Conservation (phyloP, 1,140 invertebrate genomes). For the Diprion similis region DNA sequence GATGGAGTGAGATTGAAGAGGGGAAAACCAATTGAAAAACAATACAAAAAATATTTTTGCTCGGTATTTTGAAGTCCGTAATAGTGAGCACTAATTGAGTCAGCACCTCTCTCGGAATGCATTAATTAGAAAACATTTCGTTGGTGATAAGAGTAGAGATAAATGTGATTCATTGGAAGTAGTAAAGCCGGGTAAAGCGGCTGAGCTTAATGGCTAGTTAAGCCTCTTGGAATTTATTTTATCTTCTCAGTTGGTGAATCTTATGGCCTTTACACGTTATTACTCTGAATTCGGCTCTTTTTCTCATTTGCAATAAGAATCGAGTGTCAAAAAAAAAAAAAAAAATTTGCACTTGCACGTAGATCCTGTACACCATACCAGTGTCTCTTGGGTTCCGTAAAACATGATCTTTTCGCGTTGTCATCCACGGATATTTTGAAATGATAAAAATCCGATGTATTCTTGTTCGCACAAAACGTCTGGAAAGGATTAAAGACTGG, state of each 20-base stretch:
- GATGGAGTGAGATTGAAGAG: too few relatives aligned
- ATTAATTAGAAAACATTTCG: constrained; percentile 14
- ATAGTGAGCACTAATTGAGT: neutral
- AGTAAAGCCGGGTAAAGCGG: constrained; percentile 11
- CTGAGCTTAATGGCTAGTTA: constrained; percentile 10
- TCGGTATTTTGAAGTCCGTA: neutral
- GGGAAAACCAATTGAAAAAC: too few relatives aligned
- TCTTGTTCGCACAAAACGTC: too few relatives aligned
- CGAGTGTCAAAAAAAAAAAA: neutral
- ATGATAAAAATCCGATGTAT: too few relatives aligned
- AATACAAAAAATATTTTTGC: too few relatives aligned
- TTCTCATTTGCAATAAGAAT: neutral
- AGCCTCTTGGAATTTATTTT: constrained; percentile 17
- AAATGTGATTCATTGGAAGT: constrained; percentile 16
- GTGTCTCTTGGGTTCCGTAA: too few relatives aligned
- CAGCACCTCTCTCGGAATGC: neutral
- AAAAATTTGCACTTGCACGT: too few relatives aligned
- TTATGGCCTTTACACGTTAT: constrained; percentile 3
- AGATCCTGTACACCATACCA: too few relatives aligned
- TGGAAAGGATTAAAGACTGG: too few relatives aligned
- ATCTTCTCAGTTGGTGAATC: neutral
- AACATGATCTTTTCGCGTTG: too few relatives aligned
- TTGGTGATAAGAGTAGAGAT: constrained; percentile 5
- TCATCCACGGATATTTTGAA: too few relatives aligned
- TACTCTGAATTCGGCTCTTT: neutral